phyloP scores from a whole-genome alignment of 2,113 vertebrate species.

The Hippocampus abdominalis region DNA sequence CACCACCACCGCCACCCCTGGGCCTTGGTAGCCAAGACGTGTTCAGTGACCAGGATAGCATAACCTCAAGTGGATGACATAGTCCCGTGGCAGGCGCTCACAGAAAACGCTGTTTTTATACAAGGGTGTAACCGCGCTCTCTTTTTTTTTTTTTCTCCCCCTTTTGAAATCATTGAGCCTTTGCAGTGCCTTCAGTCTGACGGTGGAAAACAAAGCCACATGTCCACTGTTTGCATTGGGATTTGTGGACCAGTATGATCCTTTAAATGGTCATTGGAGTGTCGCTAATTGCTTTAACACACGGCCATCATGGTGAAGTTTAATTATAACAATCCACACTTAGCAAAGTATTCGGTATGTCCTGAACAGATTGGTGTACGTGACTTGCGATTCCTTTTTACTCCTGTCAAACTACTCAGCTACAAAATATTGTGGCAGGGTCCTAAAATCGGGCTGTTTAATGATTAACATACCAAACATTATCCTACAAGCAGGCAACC shows the following conservation, averaged over 20 bases:
- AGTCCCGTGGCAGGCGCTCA: slow-evolving; percentile 52
- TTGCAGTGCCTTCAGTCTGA: slow-evolving; percentile 31
- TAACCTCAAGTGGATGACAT: slow-evolving; percentile 61
- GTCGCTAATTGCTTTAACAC: slow-evolving; percentile 22
- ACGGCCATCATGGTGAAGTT: neutral
- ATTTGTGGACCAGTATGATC: slow-evolving; percentile 19
- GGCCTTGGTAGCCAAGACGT: slow-evolving; percentile 51
- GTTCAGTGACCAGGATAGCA: slow-evolving; percentile 52
- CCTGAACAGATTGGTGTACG: neutral
- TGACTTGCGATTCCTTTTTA: neutral
- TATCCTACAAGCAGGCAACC: neutral
- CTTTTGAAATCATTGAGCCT: slow-evolving; percentile 33
- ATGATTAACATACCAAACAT: neutral
- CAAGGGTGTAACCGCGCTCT: slow-evolving; percentile 43
- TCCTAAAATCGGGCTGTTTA: neutral
- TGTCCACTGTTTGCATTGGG: slow-evolving; percentile 28
- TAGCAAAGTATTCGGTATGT: neutral
- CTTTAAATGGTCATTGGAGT: slow-evolving; percentile 12
- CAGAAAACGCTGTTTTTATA: slow-evolving; percentile 42
- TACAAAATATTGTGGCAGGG: neutral
- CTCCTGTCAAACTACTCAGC: neutral
- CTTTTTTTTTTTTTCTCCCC: neutral
- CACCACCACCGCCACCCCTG: slow-evolving; percentile 41
- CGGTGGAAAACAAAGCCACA: slow-evolving; percentile 24
- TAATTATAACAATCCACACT: neutral